These are phyloP conservation scores for Delia radicum DNA, from an alignment of 1,140 invertebrate genomes.

Conservation along the genomic window DNA sequence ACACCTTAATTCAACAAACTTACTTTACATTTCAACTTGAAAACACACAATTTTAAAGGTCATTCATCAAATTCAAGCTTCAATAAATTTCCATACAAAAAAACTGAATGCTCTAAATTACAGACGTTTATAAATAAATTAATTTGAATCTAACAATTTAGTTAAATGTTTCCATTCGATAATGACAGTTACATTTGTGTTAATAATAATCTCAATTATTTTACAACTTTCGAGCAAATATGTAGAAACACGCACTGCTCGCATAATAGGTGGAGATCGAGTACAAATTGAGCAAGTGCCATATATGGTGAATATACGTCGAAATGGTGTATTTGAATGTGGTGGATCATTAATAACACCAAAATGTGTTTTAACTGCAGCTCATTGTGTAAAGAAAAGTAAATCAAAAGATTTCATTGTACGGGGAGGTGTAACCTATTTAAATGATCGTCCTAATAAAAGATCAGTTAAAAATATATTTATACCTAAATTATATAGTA, in stretches of 20 bases:
- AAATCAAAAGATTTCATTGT: constrained; percentile 33
- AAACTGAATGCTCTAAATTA: not conserved
- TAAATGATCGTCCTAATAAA: constrained; percentile 25
- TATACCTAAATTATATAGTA: not conserved
- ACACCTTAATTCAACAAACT: not conserved
- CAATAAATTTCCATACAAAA: not conserved
- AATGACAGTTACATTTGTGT: not conserved
- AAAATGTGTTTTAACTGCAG: constrained; percentile 44
- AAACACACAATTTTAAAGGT: not conserved
- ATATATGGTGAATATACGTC: constrained; percentile 42
- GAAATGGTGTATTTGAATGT: constrained; percentile 36
- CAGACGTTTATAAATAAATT: not conserved
- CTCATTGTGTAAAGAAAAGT: constrained; percentile 32
- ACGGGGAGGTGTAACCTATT: constrained; percentile 37
- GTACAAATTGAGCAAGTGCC: constrained; percentile 36
- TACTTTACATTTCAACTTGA: not conserved
- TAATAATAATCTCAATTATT: not conserved
- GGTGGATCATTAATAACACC: constrained; percentile 41
- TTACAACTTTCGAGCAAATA: not conserved
- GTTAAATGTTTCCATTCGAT: not conserved
- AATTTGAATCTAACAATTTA: not conserved
- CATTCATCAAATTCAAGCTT: not conserved
- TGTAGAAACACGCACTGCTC: not conserved
- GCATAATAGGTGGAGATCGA: constrained; percentile 17
- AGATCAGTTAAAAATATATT: constrained; percentile 30